Evolutionary conservation across 2,888 invertebrate species (phyloP).

Genomic region (Liopterus haemorrhoidalis): DNA sequence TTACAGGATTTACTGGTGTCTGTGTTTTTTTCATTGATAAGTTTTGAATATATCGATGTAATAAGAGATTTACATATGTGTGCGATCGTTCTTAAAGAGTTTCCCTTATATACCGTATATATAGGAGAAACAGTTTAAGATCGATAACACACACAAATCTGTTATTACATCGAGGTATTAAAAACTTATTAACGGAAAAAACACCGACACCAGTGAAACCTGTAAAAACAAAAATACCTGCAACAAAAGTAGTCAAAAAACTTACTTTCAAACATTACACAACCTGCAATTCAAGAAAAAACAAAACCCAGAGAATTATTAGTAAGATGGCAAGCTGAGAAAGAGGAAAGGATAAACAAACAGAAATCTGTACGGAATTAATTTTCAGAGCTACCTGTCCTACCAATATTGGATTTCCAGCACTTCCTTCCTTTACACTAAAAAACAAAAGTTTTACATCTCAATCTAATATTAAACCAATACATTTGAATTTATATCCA

Average conservation of each 20-base stretch:
- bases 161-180: not conserved
- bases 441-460: slow-evolving; percentile 6
- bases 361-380: slow-evolving; percentile 3
- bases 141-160: not conserved
- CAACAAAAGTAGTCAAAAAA: too few species aligned
- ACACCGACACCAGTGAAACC: not conserved
- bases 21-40: not conserved
- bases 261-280: too few species aligned
- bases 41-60: too few species aligned
- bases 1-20: not conserved
- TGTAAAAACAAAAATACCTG: not conserved
- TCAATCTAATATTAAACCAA: slow-evolving; percentile 1
- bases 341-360: not conserved
- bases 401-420: slow-evolving; percentile 4
- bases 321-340: slow-evolving; percentile 2
- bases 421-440: slow-evolving; percentile 5
- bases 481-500: not conserved
- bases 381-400: slow-evolving; percentile 1
- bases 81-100: too few species aligned
- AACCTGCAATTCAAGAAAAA: not conserved
- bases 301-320: not conserved
- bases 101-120: too few species aligned
- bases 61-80: too few species aligned
- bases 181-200: not conserved
- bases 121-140: too few species aligned